phyloP scores from a whole-genome alignment of 2,888 invertebrate species.

The Pseudolycoriella hygida region DNA sequence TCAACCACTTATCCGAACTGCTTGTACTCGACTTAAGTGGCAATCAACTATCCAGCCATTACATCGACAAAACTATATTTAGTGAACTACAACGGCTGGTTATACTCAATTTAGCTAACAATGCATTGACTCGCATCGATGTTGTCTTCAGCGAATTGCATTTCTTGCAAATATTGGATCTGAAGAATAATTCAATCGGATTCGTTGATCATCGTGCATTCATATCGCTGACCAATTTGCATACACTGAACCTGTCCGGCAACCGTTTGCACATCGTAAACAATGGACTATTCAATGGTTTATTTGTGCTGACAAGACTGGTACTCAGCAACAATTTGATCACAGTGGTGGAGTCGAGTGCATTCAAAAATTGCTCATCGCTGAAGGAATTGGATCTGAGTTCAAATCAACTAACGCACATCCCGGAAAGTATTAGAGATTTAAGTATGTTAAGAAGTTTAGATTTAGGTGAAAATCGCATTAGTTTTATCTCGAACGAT shows the following conservation, averaged over 20 bases:
- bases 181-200: conserved; percentile 75
- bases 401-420: conserved; percentile 64
- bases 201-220: conserved; percentile 79
- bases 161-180: conserved; percentile 68
- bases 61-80: conserved; percentile 76
- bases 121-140: conserved; percentile 65
- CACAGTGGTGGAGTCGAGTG: conserved; percentile 56
- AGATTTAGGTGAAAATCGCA: conserved; percentile 83
- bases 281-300: conserved; percentile 64
- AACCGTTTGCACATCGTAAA: conserved; percentile 69
- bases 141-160: conserved; percentile 74
- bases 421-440: conserved; percentile 69
- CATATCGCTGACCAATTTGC: conserved; percentile 69
- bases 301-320: conserved; percentile 67
- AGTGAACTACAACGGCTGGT: conserved; percentile 68
- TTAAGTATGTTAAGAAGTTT: conserved; percentile 69
- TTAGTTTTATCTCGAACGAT: conserved; percentile 56
- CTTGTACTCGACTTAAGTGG: conserved; percentile 68
- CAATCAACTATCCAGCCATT: conserved; percentile 70
- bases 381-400: conserved; percentile 78
- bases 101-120: conserved; percentile 70
- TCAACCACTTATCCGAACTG: conserved; percentile 69
- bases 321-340: conserved; percentile 75
- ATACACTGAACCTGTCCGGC: conserved; percentile 75
- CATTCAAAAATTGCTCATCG: conserved; percentile 76